Evolutionary conservation across 2,797 vertebrate species (phyloP).

Genomic region (Caiman crocodilus): DNA sequence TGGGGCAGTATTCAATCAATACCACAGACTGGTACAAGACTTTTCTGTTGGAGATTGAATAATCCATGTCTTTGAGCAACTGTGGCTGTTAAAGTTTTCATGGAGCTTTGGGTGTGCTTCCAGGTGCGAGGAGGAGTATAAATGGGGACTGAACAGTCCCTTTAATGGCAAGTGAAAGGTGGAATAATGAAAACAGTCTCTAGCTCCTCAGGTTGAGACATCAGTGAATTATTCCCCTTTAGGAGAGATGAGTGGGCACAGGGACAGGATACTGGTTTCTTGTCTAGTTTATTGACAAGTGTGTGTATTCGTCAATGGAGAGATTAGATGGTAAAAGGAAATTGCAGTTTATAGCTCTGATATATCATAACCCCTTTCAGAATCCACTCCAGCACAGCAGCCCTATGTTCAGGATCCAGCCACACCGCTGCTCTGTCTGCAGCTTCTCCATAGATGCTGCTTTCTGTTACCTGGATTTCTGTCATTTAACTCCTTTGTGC

Average conservation of each 20-base stretch:
- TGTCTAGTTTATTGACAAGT: neutral
- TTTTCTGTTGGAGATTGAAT: neutral
- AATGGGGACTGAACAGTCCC: neutral
- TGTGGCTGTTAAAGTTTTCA: neutral
- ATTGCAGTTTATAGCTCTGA: constrained; percentile 7
- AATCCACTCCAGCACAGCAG: neutral
- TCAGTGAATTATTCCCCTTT: constrained; percentile 14
- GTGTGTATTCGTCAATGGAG: neutral
- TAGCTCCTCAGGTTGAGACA: neutral
- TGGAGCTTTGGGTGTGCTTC: neutral
- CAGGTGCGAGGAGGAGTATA: neutral
- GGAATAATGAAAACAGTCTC: constrained; percentile 25
- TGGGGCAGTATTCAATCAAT: neutral
- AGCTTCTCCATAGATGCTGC: fast-evolving
- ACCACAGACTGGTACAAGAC: neutral
- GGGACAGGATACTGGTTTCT: neutral
- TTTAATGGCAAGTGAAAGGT: neutral
- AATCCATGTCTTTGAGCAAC: neutral
- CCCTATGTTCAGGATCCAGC: fast-evolving
- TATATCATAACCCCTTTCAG: fast-evolving
- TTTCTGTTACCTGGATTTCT: fast-evolving
- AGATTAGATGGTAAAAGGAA: constrained; percentile 57
- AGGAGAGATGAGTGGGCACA: neutral
- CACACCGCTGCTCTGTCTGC: neutral
- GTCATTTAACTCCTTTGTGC: neutral